Evolutionary conservation across 2,888 invertebrate genomes (phyloP).

Genomic region (Campoletis raptor): DNA sequence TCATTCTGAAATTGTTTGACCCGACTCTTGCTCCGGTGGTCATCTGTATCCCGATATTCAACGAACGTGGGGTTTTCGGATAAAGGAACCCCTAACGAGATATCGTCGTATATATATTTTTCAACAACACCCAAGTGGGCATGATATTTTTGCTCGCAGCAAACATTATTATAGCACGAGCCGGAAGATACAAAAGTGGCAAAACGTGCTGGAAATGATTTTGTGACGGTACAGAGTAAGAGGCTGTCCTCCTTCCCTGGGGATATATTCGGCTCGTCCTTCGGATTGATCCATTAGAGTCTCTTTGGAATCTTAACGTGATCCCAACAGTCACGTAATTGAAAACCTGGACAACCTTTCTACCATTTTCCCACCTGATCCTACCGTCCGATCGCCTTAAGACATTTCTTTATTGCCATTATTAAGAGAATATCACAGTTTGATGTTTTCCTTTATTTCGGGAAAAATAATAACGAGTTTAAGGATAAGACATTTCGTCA

Average conservation of each 20-base stretch:
- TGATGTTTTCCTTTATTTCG: not conserved
- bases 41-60: not conserved
- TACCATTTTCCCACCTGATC: conserved; percentile 9
- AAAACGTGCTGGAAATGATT: conserved; percentile 15
- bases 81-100: conserved; percentile 1
- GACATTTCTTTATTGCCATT: not conserved
- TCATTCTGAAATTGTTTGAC: not conserved
- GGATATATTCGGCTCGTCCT: conserved; percentile 17
- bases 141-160: conserved; percentile 2
- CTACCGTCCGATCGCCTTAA: not conserved
- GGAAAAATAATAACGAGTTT: not conserved
- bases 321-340: conserved; percentile 31
- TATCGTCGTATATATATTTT: not conserved
- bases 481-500: not conserved
- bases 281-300: conserved; percentile 51
- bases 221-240: conserved; percentile 9
- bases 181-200: conserved; percentile 28
- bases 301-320: conserved; percentile 3
- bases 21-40: not conserved
- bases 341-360: conserved; percentile 19
- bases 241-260: conserved; percentile 17
- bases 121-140: conserved; percentile 6
- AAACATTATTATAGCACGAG: conserved; percentile 34
- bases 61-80: not conserved
- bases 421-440: conserved; percentile 4